A percentile compares a stretch with the other conserved stretches of the same genome.
Conservation (phyloP, 2,888 invertebrate genomes). For the Xylota segnis region DNA sequence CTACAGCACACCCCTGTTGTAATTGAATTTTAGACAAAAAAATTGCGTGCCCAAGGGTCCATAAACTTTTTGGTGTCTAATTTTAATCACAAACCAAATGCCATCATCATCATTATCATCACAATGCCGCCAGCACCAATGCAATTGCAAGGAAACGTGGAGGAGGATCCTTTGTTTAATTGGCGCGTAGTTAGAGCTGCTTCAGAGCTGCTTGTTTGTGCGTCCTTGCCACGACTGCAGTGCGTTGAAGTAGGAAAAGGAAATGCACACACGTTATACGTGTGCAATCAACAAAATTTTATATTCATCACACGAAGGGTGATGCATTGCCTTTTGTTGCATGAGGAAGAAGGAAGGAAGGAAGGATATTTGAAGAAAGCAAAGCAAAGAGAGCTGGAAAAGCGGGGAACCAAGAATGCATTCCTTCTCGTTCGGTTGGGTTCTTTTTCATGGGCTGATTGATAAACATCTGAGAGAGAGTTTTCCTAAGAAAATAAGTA, state of each 20-base stretch:
- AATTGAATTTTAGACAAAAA: constrained; percentile 47
- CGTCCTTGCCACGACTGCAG: constrained; percentile 18
- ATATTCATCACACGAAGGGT: constrained; percentile 58
- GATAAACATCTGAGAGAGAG: background rate
- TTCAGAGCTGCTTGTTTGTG: constrained; percentile 28
- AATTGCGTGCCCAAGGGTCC: constrained; percentile 69
- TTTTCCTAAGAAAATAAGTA: background rate
- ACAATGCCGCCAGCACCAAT: constrained; percentile 19
- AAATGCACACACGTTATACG: constrained; percentile 62
- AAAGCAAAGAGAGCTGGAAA: background rate
- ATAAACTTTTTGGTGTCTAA: constrained; percentile 29
- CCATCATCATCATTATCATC: constrained; percentile 57
- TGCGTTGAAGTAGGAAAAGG: constrained; percentile 18
- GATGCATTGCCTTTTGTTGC: constrained; percentile 21
- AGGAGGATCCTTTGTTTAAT: constrained; percentile 67
- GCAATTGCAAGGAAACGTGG: constrained; percentile 41
- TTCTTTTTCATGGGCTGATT: background rate
- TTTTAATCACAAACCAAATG: constrained; percentile 70
- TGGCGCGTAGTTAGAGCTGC: constrained; percentile 40
- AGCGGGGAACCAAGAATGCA: background rate
- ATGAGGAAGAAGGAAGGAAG: background rate
- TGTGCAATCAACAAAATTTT: constrained; percentile 58
- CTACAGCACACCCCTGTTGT: constrained; percentile 28
- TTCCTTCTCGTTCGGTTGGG: background rate
- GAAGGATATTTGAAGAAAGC: constrained; percentile 1